Conservation (phyloP, 2,888 invertebrate genomes). For the Brenthis ino region DNA sequence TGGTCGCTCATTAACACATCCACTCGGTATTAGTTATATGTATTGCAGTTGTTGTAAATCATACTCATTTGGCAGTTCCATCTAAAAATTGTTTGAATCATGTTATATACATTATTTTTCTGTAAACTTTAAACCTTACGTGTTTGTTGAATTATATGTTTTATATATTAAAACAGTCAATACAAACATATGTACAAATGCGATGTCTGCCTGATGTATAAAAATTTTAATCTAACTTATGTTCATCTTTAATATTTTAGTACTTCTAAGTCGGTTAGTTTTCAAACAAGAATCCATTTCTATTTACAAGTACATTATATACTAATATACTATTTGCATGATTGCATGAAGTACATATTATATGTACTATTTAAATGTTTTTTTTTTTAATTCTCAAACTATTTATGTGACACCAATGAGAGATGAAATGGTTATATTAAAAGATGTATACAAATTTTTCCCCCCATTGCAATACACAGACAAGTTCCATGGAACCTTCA, state of each 20-base stretch:
- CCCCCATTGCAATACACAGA: slow-evolving; percentile 53
- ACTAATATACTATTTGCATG: too few relatives aligned
- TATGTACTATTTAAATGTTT: too few relatives aligned
- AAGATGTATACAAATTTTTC: neutral
- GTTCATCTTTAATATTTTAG: neutral
- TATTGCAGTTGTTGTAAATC: slow-evolving; percentile 3
- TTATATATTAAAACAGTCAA: slow-evolving; percentile 4
- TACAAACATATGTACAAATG: neutral
- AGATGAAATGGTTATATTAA: neutral
- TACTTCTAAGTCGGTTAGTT: neutral
- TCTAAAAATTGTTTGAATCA: too few relatives aligned
- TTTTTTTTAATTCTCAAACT: too few relatives aligned
- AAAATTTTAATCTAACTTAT: neutral
- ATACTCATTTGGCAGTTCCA: neutral
- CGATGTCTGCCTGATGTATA: neutral
- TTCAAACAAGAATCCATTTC: too few relatives aligned
- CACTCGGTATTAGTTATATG: slow-evolving; percentile 37
- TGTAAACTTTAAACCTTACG: neutral
- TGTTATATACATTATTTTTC: neutral
- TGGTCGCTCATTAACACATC: neutral
- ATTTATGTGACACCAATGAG: neutral
- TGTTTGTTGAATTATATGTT: slow-evolving; percentile 12
- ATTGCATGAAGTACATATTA: too few relatives aligned
- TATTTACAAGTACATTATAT: too few relatives aligned
- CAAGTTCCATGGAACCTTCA: slow-evolving; percentile 72